phyloP scores from a whole-genome alignment of 1,140 invertebrate species.

The Leptinotarsa defecta region DNA sequence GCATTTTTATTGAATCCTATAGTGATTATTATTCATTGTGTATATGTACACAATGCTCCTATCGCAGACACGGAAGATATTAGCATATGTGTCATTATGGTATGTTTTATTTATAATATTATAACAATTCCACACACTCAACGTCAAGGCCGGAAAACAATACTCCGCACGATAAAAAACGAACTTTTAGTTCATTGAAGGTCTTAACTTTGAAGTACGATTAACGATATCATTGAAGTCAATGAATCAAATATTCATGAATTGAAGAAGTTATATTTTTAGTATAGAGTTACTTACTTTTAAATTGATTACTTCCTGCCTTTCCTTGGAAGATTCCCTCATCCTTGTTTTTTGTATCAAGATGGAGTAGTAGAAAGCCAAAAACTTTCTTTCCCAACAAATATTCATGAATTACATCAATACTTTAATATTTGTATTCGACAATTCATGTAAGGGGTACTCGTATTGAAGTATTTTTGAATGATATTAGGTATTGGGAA shows the following conservation, averaged over 20 bases:
- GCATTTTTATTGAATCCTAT: background rate
- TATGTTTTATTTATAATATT: background rate
- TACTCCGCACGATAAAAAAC: background rate
- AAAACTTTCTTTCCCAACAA: too few species aligned
- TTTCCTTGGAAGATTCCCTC: too few species aligned
- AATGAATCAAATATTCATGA: conserved; percentile 4
- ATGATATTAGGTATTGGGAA: too few species aligned
- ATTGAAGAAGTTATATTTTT: too few species aligned
- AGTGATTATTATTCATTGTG: background rate
- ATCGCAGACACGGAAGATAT: conserved; percentile 3
- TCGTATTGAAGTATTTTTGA: too few species aligned
- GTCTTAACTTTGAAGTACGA: background rate
- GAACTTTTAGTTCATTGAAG: background rate
- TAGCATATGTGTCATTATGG: conserved; percentile 3
- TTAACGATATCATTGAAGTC: background rate
- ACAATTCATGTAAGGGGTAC: too few species aligned
- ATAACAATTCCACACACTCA: background rate
- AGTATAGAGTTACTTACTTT: too few species aligned
- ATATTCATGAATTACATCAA: background rate
- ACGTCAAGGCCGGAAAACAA: conserved; percentile 1
- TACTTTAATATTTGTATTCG: too few species aligned
- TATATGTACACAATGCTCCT: background rate
- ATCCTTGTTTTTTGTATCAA: too few species aligned
- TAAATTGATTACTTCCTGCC: too few species aligned
- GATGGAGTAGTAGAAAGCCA: too few species aligned